phyloP scores from a whole-genome alignment of 2,797 vertebrate species.

The Zonotrichia albicollis region DNA sequence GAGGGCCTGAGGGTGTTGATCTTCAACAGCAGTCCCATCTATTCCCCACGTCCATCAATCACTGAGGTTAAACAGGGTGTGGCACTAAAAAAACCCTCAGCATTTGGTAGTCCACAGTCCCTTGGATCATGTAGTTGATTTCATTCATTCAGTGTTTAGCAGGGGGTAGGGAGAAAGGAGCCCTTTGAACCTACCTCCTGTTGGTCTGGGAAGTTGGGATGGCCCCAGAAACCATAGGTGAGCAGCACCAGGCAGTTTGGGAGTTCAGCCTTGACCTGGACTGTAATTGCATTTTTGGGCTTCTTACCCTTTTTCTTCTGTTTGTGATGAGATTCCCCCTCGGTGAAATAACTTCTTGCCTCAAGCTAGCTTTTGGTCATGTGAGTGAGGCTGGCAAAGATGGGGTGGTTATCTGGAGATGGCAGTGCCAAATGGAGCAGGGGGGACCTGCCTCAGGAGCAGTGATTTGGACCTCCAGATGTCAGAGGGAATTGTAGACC shows the following conservation, averaged over 20 bases:
- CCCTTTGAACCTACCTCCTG: background rate
- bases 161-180: background rate
- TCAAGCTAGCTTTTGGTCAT: background rate
- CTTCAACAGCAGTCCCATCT: background rate
- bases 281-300: background rate
- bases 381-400: background rate
- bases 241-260: background rate
- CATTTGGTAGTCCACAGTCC: background rate
- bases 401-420: rapidly evolving
- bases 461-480: background rate
- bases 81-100: background rate
- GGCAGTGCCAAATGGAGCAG: background rate
- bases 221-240: background rate
- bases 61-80: background rate
- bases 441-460: background rate
- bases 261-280: background rate
- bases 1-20: background rate
- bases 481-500: background rate
- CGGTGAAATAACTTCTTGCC: background rate
- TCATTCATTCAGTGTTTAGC: background rate
- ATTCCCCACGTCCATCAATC: background rate
- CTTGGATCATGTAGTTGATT: background rate
- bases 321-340: background rate
- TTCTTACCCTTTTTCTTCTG: background rate
- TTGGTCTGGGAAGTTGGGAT: background rate